Base-by-base conservation (phyloP, 1,140 invertebrate species). In the Hesperophylax magnus region DNA sequence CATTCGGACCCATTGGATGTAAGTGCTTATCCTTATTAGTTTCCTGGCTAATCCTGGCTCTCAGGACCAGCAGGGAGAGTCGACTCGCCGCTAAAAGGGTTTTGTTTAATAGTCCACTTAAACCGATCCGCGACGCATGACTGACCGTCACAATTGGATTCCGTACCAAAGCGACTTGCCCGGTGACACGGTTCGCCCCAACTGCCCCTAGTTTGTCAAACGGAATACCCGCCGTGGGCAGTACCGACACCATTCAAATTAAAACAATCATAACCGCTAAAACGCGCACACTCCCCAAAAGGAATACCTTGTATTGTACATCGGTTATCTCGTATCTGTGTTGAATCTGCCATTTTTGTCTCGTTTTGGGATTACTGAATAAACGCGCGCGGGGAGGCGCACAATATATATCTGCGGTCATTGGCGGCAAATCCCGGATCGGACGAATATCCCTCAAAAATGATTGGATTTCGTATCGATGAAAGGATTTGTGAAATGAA, bases 31-130 rank as follows among this genome's bases (percentile, higher is more conserved):
- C 71, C 53, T 75, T 75, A 75, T 75, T 75, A 75, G 71, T 75
- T 75, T 75, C 56, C 52, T 58, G 54, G 52, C 71, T 60, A 61
- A 52, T 53, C 60, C 60, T 39, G 17, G 22, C 56, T 31, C 39
- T n/a, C 9, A 22, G 54, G 74, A 54, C 34, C 39, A 47, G 39
- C 39, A 54, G 56, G 15, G 27, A 39, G 56, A 24, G 71, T 24
- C 27, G 74, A 31, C 31, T 65, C 74, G 58, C 24, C 18, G 47
- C 61, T 53, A 76, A 67, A 71, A 72, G 78, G 81, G 74, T 79
- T 82, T 82, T 80, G 81, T 80, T 82, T 77, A 80, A 82, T 82
- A 80, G 81, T 82, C 81, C 81, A 82, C 77, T 82, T 79, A 79
- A 80, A 80, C 81, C 78, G 60, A 82, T 82, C 78, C 81, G 81